Percentiles rank a stretch among this genome's conserved stretches.
Evolutionary conservation across 2,113 vertebrate genomes (phyloP).

Genomic region (Tapirus terrestris): DNA sequence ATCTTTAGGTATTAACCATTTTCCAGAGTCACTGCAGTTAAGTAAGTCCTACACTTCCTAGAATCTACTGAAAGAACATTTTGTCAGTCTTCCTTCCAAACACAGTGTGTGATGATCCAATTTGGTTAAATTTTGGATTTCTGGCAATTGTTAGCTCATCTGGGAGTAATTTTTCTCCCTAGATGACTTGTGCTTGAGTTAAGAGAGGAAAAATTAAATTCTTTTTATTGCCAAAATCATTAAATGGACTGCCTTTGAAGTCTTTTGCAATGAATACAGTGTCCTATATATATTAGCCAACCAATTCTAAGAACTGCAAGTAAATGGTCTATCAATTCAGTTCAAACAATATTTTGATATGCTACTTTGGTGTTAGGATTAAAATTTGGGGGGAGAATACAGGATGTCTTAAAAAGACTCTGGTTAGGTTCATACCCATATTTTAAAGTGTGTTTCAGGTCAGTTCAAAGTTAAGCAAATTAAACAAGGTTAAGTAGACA

Average conservation of each 20-base stretch:
- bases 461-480: conserved; percentile 43
- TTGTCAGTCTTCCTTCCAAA: conserved; percentile 75
- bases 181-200: conserved; percentile 59
- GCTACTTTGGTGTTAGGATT: neutral
- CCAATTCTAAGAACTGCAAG: conserved; percentile 14
- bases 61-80: conserved; percentile 73
- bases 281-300: neutral
- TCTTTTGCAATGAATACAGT: neutral
- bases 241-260: conserved; percentile 26
- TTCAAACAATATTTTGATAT: conserved; percentile 49
- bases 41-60: conserved; percentile 13
- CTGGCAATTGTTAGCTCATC: conserved; percentile 70
- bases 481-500: neutral
- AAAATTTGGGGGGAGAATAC: neutral
- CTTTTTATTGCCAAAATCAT: conserved; percentile 66
- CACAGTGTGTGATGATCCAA: conserved; percentile 1
- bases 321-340: neutral
- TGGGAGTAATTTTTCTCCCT: conserved; percentile 81
- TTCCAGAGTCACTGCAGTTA: conserved; percentile 35
- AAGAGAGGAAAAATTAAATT: conserved; percentile 71
- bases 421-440: neutral
- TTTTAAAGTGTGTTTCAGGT: neutral
- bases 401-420: conserved; percentile 7
- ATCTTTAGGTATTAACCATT: conserved; percentile 52
- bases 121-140: conserved; percentile 71